Percentiles rank a stretch among this genome's conserved stretches.
Conservation (phyloP, 1,140 invertebrate genomes). For the Brachionus asplanchnoidis region DNA sequence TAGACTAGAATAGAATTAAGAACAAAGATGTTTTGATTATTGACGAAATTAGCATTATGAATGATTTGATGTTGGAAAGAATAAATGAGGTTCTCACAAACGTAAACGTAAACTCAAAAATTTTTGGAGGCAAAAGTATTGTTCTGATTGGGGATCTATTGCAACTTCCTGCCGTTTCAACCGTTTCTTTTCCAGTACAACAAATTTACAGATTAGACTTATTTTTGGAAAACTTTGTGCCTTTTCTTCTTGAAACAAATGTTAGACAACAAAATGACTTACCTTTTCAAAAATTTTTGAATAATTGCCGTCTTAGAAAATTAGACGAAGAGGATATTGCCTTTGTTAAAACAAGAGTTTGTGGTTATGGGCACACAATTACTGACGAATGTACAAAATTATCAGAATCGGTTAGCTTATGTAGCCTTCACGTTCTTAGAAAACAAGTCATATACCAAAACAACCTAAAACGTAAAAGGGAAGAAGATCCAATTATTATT, state of each 20-base stretch:
- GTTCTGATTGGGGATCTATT: neutral
- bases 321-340: neutral
- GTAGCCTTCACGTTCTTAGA: neutral
- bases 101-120: neutral
- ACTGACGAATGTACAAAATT: neutral
- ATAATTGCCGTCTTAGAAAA: neutral
- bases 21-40: neutral
- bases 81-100: neutral
- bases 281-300: neutral
- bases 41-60: neutral
- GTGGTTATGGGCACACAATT: neutral
- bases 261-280: neutral
- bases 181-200: neutral
- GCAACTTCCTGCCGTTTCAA: neutral
- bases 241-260: conserved; percentile 6
- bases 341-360: neutral
- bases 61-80: neutral
- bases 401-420: neutral
- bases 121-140: neutral
- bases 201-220: neutral
- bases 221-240: neutral
- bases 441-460: neutral
- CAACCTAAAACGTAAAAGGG: neutral
- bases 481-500: neutral
- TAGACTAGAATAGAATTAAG: neutral